Evolutionary conservation across 2,113 vertebrate genomes (phyloP).

Genomic region (Eurystomus gularis): DNA sequence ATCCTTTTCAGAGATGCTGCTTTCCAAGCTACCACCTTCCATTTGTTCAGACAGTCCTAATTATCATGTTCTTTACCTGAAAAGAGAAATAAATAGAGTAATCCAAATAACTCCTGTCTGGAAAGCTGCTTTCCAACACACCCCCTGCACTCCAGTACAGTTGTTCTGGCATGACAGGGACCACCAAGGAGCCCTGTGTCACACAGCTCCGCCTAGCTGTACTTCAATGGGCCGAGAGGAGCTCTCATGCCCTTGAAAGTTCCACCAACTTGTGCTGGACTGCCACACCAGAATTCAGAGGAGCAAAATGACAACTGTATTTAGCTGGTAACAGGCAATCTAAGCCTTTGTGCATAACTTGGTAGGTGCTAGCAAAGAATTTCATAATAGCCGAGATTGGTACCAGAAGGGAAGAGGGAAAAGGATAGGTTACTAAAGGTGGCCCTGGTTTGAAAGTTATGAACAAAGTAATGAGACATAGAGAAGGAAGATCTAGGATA

Average conservation of each 20-base stretch:
- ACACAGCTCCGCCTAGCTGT: not conserved
- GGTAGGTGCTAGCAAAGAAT: not conserved
- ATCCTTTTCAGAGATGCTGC: not conserved
- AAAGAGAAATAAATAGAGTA: not conserved
- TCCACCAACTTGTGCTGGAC: not conserved
- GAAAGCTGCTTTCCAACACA: not conserved
- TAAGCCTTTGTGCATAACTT: not conserved
- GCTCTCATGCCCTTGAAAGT: not conserved
- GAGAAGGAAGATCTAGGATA: not conserved
- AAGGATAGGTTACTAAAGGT: not conserved
- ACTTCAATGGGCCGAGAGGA: not conserved
- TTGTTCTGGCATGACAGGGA: not conserved
- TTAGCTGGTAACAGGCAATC: not conserved
- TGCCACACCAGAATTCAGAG: rapidly evolving
- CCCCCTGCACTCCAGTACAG: not conserved
- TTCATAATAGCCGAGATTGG: rapidly evolving
- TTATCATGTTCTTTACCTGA: not conserved
- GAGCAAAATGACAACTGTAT: not conserved
- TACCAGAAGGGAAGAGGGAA: not conserved
- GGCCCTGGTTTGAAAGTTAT: not conserved
- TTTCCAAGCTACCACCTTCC: not conserved
- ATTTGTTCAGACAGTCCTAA: not conserved
- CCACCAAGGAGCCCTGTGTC: not conserved
- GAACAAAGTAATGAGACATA: not conserved
- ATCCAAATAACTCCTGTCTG: not conserved